Evolutionary conservation across 2,888 invertebrate species (phyloP), one percentile per base, ranked within the genome.

Genomic region (Troglohyphantes excavatus): DNA sequence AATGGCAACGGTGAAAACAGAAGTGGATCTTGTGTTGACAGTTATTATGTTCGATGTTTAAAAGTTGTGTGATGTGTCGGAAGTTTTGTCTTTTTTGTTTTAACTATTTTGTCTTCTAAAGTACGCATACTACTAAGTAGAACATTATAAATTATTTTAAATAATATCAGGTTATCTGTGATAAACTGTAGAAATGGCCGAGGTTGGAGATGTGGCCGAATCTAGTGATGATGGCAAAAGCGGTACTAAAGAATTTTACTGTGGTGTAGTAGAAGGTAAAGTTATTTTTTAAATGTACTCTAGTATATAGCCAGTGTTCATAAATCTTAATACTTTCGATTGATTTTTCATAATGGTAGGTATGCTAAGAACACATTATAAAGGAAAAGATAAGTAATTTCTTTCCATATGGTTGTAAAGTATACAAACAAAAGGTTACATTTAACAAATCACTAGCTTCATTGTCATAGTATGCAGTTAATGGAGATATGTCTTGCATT

Each of bases 181-280:
- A 17, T 53, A 53, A 53, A 53, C n/a, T 53, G n/a, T 53, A 46
- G 82, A 59, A 78, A 90, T 90, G 90, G 90, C 90, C 53, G 90
- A 90, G n/a, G 78, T 53, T 63, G 70, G 89, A 70, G 83, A 83
- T 89, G 89, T 89, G 83, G 78, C 85, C 75, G 79, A 75, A 17
- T 17, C 76, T 5, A 72, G 21, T 39, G 68, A 17, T 67, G 72
- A 90, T 27, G 73, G 70, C 68, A 85, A 90, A 85, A 73, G 61
- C n/a, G 79, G 78, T 19, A 65, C 53, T 27, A 78, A 65, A 67
- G 76, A 83, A 65, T 98, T 98, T 93, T 96, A 97, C 93, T 98
- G 98, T 93, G 98, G 98, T 78, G 98, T 98, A 90, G 97, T 98
- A 88, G 97, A 98, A 96, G 98, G 97, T 97, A 39, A 26, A 59